Evolutionary conservation across 1,140 invertebrate species (phyloP).

Genomic region (Globodera rostochiensis): DNA sequence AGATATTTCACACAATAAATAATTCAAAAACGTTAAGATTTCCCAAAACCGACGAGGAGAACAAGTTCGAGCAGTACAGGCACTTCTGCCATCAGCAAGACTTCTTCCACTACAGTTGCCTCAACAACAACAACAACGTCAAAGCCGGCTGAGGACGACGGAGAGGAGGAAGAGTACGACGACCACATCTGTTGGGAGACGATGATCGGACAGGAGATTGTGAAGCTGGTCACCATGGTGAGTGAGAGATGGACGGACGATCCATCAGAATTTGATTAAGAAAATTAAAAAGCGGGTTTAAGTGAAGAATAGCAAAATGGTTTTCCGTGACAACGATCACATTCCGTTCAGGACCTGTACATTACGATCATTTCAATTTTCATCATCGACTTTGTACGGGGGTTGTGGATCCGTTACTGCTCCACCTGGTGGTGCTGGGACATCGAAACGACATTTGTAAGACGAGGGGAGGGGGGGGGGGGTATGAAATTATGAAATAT

Average conservation of each 20-base stretch:
- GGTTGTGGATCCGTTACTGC: slow-evolving; percentile 82
- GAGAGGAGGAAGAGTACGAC: slow-evolving; percentile 38
- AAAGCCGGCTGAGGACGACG: neutral
- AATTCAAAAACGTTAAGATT: no score
- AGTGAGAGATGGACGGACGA: neutral
- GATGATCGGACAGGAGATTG: slow-evolving; percentile 81
- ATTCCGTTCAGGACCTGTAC: slow-evolving; percentile 35
- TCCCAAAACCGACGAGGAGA: neutral
- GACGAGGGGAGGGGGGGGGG: neutral
- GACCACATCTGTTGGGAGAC: slow-evolving; percentile 88
- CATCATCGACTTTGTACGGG: slow-evolving; percentile 86
- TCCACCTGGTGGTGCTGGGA: slow-evolving; percentile 97
- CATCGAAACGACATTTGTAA: slow-evolving; percentile 83
- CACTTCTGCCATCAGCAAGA: neutral
- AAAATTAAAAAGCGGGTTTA: neutral
- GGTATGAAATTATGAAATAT: neutral
- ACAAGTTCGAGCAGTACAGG: neutral
- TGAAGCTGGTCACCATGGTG: slow-evolving; percentile 45
- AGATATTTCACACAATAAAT: no score
- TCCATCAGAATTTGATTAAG: neutral
- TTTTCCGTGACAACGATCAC: no score
- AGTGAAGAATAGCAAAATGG: neutral
- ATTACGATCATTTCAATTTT: slow-evolving; percentile 78
- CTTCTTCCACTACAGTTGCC: neutral
- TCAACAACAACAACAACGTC: neutral